A percentile compares a stretch with the other conserved stretches of the same genome.
These are phyloP conservation scores for Aphyosemion australe DNA, from an alignment of 2,113 vertebrate species.

Conservation along the genomic window DNA sequence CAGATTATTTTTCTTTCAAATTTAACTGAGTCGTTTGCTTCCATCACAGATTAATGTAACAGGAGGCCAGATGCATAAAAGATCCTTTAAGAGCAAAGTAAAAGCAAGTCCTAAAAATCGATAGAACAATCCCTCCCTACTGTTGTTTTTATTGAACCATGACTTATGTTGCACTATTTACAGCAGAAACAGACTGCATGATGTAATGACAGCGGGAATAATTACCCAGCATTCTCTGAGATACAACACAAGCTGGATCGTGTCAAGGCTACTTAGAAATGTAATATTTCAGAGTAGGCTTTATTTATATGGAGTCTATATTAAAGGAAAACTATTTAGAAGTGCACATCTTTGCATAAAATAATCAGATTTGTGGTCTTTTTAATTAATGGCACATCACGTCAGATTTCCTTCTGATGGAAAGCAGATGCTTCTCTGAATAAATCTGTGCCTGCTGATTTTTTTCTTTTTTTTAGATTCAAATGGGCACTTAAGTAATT, in stretches of 20 bases:
- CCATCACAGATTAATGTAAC: background rate
- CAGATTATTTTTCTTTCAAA: background rate
- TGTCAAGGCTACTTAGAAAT: background rate
- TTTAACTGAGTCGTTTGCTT: constrained; percentile 5
- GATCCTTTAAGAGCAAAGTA: constrained; percentile 4
- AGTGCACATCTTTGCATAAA: background rate
- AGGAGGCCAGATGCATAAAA: constrained; percentile 17
- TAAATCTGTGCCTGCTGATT: background rate
- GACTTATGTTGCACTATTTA: constrained; percentile 16
- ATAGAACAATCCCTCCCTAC: constrained; percentile 31
- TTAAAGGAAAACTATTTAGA: background rate
- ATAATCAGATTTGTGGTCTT: background rate
- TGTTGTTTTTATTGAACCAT: constrained; percentile 5
- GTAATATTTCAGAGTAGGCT: background rate
- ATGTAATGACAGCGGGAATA: constrained; percentile 5
- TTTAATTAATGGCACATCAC: constrained; percentile 4
- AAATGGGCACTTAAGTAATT: constrained; percentile 21
- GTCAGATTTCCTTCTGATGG: constrained; percentile 2
- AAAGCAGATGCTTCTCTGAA: constrained; percentile 5
- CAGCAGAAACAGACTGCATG: background rate
- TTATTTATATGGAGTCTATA: background rate
- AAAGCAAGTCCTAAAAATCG: constrained; percentile 21
- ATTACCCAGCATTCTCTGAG: background rate
- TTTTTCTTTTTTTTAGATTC: constrained; percentile 5
- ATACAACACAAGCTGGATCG: background rate